Percentiles rank a stretch among this genome's conserved stretches.
phyloP scores from a whole-genome alignment of 2,797 vertebrate species.

The Chlorospingus semifuscus region DNA sequence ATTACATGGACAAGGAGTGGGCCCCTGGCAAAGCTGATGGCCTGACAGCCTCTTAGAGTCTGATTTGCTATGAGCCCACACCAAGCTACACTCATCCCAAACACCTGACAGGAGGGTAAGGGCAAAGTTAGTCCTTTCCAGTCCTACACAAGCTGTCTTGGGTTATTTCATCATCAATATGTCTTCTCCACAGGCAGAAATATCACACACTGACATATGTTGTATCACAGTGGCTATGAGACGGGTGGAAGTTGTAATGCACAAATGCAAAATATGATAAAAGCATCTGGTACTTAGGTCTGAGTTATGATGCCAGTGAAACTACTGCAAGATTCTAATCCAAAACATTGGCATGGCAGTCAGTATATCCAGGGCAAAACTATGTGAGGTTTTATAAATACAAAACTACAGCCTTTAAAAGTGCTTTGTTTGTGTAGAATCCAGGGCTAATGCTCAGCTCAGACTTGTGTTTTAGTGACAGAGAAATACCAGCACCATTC shows the following conservation, averaged over 20 bases:
- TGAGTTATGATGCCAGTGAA: background rate
- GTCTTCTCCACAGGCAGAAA: background rate
- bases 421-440: background rate
- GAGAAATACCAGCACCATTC: background rate
- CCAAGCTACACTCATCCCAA: background rate
- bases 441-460: background rate
- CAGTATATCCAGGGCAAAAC: background rate
- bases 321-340: background rate
- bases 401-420: background rate
- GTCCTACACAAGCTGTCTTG: background rate
- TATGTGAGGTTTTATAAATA: background rate
- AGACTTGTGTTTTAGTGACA: background rate
- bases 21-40: background rate
- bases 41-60: background rate
- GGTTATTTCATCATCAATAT: background rate
- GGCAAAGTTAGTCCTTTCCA: background rate
- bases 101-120: background rate
- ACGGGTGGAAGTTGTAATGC: background rate
- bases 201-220: background rate
- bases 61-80: background rate
- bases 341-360: background rate
- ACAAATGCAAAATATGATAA: background rate
- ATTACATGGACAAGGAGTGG: background rate
- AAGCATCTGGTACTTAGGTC: background rate
- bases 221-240: background rate